These are phyloP conservation scores for Seriola rivoliana DNA, from an alignment of 2,113 vertebrate species.

Conservation along the genomic window DNA sequence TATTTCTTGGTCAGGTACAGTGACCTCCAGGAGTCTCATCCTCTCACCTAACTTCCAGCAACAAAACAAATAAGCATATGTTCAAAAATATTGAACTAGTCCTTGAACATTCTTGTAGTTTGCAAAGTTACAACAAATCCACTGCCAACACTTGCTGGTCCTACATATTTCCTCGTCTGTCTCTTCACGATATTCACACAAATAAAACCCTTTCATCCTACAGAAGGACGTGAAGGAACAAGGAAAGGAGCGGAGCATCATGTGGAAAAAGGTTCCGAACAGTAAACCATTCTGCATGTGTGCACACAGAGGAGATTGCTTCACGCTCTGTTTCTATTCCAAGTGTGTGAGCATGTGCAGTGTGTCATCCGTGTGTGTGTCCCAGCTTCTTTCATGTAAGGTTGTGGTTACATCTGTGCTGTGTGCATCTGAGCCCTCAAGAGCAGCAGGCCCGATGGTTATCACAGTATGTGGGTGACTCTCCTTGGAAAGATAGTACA, in stretches of 20 bases:
- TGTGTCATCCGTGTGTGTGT: neutral
- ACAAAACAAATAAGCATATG: neutral
- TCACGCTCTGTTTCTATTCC: slow-evolving; percentile 64
- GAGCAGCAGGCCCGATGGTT: slow-evolving; percentile 26
- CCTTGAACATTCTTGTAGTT: neutral
- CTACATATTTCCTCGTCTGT: neutral
- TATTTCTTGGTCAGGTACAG: too few relatives aligned
- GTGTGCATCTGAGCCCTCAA: slow-evolving; percentile 43
- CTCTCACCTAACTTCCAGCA: too few relatives aligned
- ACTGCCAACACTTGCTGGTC: neutral
- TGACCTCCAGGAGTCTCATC: too few relatives aligned
- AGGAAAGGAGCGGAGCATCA: neutral
- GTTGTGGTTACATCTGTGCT: slow-evolving; percentile 6
- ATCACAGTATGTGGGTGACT: neutral
- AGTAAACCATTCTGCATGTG: slow-evolving; percentile 31
- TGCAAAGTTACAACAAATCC: neutral
- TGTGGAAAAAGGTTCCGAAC: slow-evolving; percentile 14
- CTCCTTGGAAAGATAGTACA: too few relatives aligned
- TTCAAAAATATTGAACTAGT: neutral
- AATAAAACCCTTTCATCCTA: neutral
- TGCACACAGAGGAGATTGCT: slow-evolving; percentile 50
- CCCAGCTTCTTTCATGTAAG: slow-evolving; percentile 38
- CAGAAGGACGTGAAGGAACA: neutral
- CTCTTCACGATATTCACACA: neutral
- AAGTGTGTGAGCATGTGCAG: slow-evolving; percentile 26